Percentiles rank a stretch among this genome's conserved stretches.
These are phyloP conservation scores for Zhuqinia jingwanae DNA, from an alignment of 2,888 invertebrate species.

Conservation along the genomic window DNA sequence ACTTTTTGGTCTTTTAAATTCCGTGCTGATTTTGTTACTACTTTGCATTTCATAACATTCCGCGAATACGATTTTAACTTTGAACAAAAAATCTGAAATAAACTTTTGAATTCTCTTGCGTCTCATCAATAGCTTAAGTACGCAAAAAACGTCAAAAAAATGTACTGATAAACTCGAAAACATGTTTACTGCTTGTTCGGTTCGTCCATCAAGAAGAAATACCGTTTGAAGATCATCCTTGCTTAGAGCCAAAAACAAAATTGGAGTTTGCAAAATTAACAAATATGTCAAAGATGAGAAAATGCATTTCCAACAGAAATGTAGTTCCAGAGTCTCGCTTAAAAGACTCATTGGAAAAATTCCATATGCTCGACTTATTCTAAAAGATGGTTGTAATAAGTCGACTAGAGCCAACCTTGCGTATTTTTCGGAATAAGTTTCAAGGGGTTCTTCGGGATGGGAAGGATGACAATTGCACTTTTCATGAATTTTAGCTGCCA, in stretches of 20 bases:
- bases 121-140: conserved; percentile 2
- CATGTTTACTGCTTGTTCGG: background rate
- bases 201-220: background rate
- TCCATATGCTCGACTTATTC: background rate
- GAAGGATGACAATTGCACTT: too few species aligned
- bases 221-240: background rate
- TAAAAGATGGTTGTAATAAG: background rate
- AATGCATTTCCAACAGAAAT: conserved; percentile 8
- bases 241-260: background rate
- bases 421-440: too few species aligned
- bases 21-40: too few species aligned
- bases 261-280: background rate
- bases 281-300: background rate
- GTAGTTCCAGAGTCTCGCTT: background rate
- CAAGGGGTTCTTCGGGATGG: too few species aligned
- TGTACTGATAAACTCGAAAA: background rate
- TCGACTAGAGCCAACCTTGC: background rate
- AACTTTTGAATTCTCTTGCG: background rate
- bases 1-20: too few species aligned
- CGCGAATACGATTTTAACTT: too few species aligned
- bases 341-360: background rate
- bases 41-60: too few species aligned
- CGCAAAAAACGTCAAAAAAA: background rate
- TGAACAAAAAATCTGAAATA: background rate
- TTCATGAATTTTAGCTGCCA: too few species aligned